Evolutionary conservation across 2,888 invertebrate species (phyloP), one percentile per base, ranked within the genome.

Genomic region (Agrypnus murinus): DNA sequence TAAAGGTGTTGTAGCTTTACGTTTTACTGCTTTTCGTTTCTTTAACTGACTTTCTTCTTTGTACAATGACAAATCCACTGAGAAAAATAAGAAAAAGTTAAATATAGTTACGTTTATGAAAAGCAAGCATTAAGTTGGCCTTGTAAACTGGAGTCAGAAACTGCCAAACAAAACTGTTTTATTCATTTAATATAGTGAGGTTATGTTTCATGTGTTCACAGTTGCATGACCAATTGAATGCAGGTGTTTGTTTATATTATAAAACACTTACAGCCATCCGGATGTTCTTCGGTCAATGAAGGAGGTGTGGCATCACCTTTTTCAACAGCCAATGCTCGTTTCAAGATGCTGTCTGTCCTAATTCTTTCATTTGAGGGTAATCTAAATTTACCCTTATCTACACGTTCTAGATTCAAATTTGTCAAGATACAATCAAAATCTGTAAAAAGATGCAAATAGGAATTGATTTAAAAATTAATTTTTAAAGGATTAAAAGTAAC

Each of bases 361-460:
- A 90, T 89, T 71, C 90, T 89, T 85, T 97, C 96, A n/a, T 89
- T 88, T 53, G 90, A 88, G 1, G 92, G 91, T 75, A 96, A 87
- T 75, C 89, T 86, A 84, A 90, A 93, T 77, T 89, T 90, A 75
- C 93, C 92, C 78, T 92, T 92, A 68, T 92, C 91, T 40, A 93
- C 88, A 79, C 92, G 92, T 45, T 89, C 88, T 84, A 96, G 86
- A 77, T 92, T 93, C 72, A 97, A 88, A 76, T 95, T 96, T 6
- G 96, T 96, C 77, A 94, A 88, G 83, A 96, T 95, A 84, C 95
- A 95, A 84, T 95, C 95, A 87, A 95, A 95, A 84, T 95, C 93
- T 92, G 84, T 31, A 63, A 34, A 32, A 53, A 50, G 36, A 46
- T 6, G 43, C 2, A 2, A 65, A 31, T 36, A 31, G 55, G 38